Evolutionary conservation across 1,140 invertebrate genomes (phyloP).

Genomic region (Euglossa dilemma): DNA sequence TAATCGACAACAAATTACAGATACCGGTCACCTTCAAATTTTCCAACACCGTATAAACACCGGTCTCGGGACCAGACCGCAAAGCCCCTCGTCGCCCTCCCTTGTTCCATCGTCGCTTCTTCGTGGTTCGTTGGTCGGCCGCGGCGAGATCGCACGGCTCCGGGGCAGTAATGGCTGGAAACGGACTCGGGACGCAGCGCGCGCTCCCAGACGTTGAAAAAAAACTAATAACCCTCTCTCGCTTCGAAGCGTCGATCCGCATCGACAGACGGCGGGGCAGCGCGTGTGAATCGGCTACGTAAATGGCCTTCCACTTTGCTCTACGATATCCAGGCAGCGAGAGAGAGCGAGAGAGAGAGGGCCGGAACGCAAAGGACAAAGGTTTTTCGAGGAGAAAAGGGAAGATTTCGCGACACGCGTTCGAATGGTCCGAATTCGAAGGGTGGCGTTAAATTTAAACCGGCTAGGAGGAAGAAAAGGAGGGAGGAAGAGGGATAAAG

Average conservation of each 20-base stretch:
- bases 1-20: conserved; percentile 16
- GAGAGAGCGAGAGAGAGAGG: no score
- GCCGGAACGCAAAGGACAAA: no score
- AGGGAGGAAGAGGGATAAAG: not conserved
- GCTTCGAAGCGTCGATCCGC: no score
- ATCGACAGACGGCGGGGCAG: not conserved
- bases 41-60: not conserved
- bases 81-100: not conserved
- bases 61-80: no score
- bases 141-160: not conserved
- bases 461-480: not conserved
- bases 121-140: not conserved
- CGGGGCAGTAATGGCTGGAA: not conserved
- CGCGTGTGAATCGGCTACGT: no score
- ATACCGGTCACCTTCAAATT: not conserved
- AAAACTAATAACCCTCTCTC: not conserved
- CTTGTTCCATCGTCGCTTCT: not conserved
- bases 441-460: not conserved
- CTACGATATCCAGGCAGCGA: no score
- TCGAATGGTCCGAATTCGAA: not conserved
- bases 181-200: not conserved
- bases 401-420: no score
- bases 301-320: no score
- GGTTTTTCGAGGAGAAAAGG: no score
- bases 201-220: not conserved